These are phyloP conservation scores for Orchesella cincta DNA, from an alignment of 1,140 invertebrate genomes.

Conservation along the genomic window DNA sequence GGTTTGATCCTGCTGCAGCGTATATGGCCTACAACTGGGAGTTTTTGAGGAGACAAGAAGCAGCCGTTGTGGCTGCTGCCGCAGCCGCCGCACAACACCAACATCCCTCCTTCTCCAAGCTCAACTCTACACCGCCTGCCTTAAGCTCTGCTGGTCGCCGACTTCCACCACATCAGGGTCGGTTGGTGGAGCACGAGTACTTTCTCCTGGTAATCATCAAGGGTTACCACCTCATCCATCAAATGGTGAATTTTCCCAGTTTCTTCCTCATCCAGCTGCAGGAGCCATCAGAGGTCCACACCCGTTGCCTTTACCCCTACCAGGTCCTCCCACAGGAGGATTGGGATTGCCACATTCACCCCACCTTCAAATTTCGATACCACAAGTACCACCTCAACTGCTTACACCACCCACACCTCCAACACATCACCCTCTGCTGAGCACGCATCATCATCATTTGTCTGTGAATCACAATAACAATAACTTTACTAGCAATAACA, in stretches of 20 bases:
- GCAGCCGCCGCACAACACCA: not conserved
- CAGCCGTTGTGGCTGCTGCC: slow-evolving; percentile 1
- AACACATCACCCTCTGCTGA: not conserved
- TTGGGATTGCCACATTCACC: not conserved
- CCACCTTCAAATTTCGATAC: slow-evolving; percentile 15
- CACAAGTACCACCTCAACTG: slow-evolving; percentile 3
- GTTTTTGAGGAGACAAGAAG: slow-evolving; percentile 45
- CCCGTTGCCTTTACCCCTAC: not conserved
- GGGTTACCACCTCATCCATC: not conserved
- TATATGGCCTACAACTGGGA: slow-evolving; percentile 52
- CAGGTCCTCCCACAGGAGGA: not conserved
- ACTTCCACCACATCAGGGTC: slow-evolving; percentile 1
- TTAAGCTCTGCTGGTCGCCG: not conserved
- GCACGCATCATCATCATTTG: not conserved
- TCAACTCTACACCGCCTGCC: not conserved
- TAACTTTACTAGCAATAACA: slow-evolving; percentile 29
- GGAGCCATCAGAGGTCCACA: not conserved
- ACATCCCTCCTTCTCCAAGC: not conserved
- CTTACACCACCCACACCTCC: not conserved
- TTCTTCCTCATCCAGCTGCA: too few species aligned
- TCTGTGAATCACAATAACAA: slow-evolving; percentile 16
- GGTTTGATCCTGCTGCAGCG: slow-evolving; percentile 52
- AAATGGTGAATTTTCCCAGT: not conserved
- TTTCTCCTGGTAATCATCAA: not conserved
- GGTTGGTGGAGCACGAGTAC: not conserved